These are phyloP conservation scores for Elysia chlorotica DNA, from an alignment of 1,140 invertebrate species.

Conservation along the genomic window DNA sequence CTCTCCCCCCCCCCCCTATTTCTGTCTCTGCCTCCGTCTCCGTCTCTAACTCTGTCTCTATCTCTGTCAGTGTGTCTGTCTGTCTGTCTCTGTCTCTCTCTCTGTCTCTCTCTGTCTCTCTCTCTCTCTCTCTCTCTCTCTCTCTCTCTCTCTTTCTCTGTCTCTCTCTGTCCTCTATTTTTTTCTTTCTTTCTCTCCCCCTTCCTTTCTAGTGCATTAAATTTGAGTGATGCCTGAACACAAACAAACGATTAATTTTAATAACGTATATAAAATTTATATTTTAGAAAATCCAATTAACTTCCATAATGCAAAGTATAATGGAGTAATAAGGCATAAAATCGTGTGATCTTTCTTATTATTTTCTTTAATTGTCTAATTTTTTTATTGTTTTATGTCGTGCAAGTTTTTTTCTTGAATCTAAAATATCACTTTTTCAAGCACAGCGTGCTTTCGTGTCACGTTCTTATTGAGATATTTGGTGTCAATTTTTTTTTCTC, in stretches of 20 bases:
- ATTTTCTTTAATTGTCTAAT: neutral
- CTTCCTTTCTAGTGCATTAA: too few relatives aligned
- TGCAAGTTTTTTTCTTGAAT: neutral
- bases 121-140: neutral
- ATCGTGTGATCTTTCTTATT: neutral
- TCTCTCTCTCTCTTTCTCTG: neutral
- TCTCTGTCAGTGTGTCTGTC: neutral
- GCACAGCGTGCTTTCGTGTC: too few relatives aligned
- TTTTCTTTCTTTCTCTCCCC: neutral
- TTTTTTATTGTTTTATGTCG: neutral
- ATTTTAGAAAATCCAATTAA: too few relatives aligned
- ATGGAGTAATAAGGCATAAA: too few relatives aligned
- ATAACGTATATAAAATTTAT: too few relatives aligned
- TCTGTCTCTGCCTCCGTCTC: neutral
- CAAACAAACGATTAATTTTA: too few relatives aligned
- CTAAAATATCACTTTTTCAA: too few relatives aligned
- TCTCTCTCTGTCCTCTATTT: neutral
- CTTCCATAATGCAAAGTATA: too few relatives aligned
- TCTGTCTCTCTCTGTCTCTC: neutral
- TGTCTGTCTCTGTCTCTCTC: neutral
- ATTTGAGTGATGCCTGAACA: too few relatives aligned
- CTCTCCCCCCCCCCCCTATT: neutral
- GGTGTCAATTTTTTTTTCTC: too few relatives aligned
- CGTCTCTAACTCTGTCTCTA: neutral
- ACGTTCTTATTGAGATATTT: too few relatives aligned